Base-by-base conservation (phyloP, 2,113 vertebrate species). In the Ammodytes dubius region DNA sequence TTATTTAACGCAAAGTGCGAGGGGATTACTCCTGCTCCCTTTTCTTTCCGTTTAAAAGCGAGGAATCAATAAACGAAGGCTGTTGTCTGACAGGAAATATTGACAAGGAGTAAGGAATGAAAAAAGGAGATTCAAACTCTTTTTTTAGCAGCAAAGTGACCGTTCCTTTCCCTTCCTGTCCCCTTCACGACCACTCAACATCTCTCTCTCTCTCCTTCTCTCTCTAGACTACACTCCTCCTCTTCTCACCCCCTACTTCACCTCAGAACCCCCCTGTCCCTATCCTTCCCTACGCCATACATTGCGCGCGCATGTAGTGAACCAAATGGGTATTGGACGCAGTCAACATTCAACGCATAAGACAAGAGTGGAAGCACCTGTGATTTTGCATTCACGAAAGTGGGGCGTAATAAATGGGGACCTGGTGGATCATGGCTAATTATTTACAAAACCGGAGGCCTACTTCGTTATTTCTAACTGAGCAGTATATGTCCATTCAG, bases 241-340 rank as follows among this genome's bases (percentile, higher is more conserved):
- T 88, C 70, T 81, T 81, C 87, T 81, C 84, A 86, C 86, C 85
- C 89, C 79, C 80, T 27, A 83, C 84, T 86, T 92, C 78, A 88
- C 84, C 77, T 86, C 83, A 66, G 67, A 88, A 47, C 70, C 70
- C 79, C 19, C 64, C 49, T 65, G 19, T n/a, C 77, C 42, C 63
- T 64, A 54, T 73, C 80, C 74, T 64, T 47, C 57, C 57, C 39
- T 72, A 35, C 27, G 12, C 52, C 72, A 85, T 56, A 85, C 67
- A 87, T 77, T 80, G 70, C 59, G 81, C 80, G 70, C 54, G 70
- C 35, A 52, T 68, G 74, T 49, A 45, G 43, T 19, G 65, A 17
- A 67, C 78, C 63, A 72, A 52, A 67, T 49, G 56, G 45, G 1
- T 39, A 35, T 59, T 65, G 71, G 43, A 50, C 14, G 35, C 40